Conservation (phyloP, 2,797 vertebrate genomes). For the Etheostoma nigrum region DNA sequence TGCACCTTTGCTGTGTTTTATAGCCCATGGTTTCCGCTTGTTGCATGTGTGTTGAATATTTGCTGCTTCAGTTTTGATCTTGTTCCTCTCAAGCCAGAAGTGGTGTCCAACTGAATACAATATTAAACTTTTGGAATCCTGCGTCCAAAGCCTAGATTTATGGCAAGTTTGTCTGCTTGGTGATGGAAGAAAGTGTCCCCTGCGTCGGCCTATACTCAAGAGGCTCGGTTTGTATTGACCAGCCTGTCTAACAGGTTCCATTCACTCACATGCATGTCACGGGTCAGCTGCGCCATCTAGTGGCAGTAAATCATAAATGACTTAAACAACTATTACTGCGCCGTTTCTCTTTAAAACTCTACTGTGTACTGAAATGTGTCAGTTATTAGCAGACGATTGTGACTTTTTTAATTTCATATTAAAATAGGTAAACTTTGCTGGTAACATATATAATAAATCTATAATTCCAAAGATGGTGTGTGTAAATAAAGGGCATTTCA, state of each 20-base stretch:
- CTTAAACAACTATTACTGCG: too few species aligned
- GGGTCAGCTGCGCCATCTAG: conserved; percentile 64
- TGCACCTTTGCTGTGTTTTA: neutral
- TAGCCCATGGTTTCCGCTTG: neutral
- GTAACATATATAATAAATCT: neutral
- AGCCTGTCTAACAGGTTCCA: conserved; percentile 19
- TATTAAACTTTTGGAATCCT: neutral
- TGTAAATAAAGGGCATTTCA: neutral
- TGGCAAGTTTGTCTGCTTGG: neutral
- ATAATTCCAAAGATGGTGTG: neutral
- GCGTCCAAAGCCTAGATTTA: neutral
- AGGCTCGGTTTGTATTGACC: neutral
- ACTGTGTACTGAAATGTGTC: neutral
- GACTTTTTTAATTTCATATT: too few species aligned
- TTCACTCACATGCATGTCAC: neutral
- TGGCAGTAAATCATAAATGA: neutral
- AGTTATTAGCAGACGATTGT: neutral
- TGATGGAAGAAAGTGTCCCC: conserved; percentile 5
- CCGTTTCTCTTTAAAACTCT: neutral
- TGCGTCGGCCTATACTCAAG: neutral
- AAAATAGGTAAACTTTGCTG: rapidly evolving
- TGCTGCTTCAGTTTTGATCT: neutral
- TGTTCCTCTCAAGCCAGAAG: neutral
- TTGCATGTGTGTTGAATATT: neutral
- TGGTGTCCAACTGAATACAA: neutral